Base-by-base conservation (phyloP, 2,797 vertebrate species). In the Gymnothorax javanicus region DNA sequence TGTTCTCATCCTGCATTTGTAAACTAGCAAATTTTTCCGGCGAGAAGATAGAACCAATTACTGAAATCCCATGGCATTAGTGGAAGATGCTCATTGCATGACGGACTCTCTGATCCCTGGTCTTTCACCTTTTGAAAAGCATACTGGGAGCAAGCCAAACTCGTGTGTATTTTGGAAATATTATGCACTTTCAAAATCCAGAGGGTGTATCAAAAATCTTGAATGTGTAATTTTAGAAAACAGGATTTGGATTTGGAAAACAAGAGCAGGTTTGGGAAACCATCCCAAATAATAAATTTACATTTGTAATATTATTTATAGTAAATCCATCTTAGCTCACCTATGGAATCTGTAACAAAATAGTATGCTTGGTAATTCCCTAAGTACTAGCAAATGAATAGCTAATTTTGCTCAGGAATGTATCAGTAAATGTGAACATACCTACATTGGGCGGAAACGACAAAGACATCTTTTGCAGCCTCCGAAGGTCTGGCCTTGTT, bases 401-500 rank as follows among this genome's bases (percentile, higher is more conserved):
- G n/a, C 52, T 84, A 12, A 77, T 77, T 69, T 77, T 73, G 27
- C 54, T 64, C n/a, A 79, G 69, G 25, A 77, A 11, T 75, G 12
- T 17, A 67, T 58, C 58, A 75, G 58, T 84, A 82, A 58, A 84
- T 87, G 71, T 87, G 71, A 84, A 69, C 86, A 84, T 84, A 82
- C 86, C 75, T 84, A 82, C 62, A 84, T 84, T n/a, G 69, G n/a
- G 54, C 59, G 82, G 86, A 67, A 54, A 60, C 60, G 82, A 84
- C 73, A 57, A 82, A 87, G 86, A 87, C 86, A 23, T 84, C 82
- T 84, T 69, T 81, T 54, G 56, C 20, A 23, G 77, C 77, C 23
- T 81, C 43, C 67, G 57, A 71, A 56, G 86, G 82, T 33, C 82
- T 75, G 69, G 82, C 82, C 86, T 77, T 84, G 85, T 86, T 86